phyloP scores from a whole-genome alignment of 1,140 invertebrate genomes.

The Ceratitis capitata region DNA sequence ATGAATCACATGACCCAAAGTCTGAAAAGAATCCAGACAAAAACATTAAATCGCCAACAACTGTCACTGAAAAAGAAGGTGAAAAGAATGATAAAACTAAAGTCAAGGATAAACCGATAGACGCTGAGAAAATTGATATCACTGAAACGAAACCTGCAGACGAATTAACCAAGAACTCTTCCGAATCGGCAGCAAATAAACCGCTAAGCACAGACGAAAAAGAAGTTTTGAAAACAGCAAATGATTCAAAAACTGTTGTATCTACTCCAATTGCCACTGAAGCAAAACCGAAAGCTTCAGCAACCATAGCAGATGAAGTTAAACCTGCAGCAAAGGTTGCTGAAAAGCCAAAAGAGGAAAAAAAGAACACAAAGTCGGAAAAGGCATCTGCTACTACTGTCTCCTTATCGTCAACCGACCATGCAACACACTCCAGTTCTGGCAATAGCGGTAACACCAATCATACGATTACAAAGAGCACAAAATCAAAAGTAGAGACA shows the following conservation, averaged over 20 bases:
- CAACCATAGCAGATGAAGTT: background rate
- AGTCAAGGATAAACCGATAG: background rate
- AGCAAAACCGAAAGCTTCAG: background rate
- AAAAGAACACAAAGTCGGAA: slow-evolving; percentile 10
- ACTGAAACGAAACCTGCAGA: background rate
- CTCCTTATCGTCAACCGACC: background rate
- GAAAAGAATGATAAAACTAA: background rate
- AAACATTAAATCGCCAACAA: background rate
- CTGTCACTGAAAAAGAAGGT: background rate
- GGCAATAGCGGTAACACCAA: background rate
- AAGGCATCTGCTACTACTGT: background rate
- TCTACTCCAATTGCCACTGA: background rate
- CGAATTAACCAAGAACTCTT: background rate
- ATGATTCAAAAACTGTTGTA: background rate
- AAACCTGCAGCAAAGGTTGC: background rate
- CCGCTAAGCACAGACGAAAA: background rate
- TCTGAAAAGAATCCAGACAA: background rate
- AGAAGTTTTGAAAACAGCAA: background rate
- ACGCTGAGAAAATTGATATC: background rate
- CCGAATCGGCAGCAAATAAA: background rate
- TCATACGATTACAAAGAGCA: background rate
- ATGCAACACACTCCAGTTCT: background rate
- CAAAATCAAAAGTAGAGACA: slow-evolving; percentile 17
- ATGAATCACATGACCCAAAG: background rate
- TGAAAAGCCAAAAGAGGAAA: background rate